Base-by-base conservation (phyloP, 2,797 vertebrate genomes). In the Enteromius treurensis region DNA sequence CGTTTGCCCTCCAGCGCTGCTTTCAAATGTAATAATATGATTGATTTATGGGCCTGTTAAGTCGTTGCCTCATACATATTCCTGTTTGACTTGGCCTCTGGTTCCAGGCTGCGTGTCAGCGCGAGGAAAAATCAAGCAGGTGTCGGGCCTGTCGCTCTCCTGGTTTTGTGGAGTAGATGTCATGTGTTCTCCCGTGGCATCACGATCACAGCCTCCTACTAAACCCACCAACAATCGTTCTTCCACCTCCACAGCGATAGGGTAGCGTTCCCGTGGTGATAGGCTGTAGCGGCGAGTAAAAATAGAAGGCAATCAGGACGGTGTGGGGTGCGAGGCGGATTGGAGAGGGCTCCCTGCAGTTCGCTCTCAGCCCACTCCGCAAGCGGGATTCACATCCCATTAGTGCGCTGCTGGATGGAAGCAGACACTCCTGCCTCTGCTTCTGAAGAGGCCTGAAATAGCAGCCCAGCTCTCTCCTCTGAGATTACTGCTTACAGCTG, bases 301-400 rank as follows among this genome's bases (percentile, higher is more conserved):
- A 97, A 96, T 95, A 95, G 95, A 94, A 95, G 95, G 90, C 92
- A 95, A 91, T 96, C 90, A 90, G 92, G 90, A 74, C 84, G 55
- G 93, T 93, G 91, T 90, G 91, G 90, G 93, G 93, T 89, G 91
- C 93, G 91, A 95, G 96, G 94, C 88, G 90, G 87, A 94, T 94
- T 95, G 89, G 91, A 90, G 93, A 65, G 64, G 90, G 89, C 92
- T 95, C 90, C 92, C 92, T 94, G 89, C 90, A 91, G 95, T 92
- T 93, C 87, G 91, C 87, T 88, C 82, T 90, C 92, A 87, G 93
- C 90, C 91, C 77, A 90, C 87, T 87, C 92, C 86, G 87, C 9
- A 45, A 37, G 62, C 0, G 2, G 60, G 21, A 86, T 84, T 89
- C 83, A 89, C 90, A 91, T 89, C 88, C 86, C 90, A 94, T 89